phyloP scores from a whole-genome alignment of 2,113 vertebrate genomes.

The Notechis scutatus region DNA sequence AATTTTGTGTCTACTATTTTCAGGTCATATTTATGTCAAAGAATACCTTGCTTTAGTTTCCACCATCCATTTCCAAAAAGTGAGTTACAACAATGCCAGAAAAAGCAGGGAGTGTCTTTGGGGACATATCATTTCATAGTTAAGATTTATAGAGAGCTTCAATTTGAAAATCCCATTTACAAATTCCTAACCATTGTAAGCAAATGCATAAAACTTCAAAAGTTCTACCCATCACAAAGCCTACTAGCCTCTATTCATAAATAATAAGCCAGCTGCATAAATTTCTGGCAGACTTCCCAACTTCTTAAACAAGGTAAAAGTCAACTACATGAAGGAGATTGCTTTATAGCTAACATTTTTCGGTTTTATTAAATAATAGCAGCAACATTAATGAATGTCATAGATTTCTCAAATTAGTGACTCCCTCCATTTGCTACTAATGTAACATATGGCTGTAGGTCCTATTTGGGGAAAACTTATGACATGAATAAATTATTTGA shows the following conservation, averaged over 20 bases:
- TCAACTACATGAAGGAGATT: background rate
- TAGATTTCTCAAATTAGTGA: background rate
- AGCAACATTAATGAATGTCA: background rate
- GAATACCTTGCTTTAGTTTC: background rate
- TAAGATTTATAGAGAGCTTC: background rate
- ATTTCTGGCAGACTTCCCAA: background rate
- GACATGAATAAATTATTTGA: background rate
- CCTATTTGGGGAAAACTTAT: background rate
- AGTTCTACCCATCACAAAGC: background rate
- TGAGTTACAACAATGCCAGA: background rate
- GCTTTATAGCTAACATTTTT: conserved; percentile 47
- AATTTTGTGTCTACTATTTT: background rate
- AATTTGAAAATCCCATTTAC: background rate
- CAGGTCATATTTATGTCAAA: background rate
- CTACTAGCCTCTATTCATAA: background rate
- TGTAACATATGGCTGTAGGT: background rate
- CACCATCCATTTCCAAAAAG: background rate
- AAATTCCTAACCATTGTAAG: background rate
- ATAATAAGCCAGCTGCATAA: background rate
- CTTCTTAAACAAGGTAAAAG: background rate
- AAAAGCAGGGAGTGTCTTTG: background rate
- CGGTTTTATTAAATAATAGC: background rate
- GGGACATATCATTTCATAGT: background rate
- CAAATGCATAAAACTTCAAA: background rate
- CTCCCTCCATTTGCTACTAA: background rate